phyloP scores from a whole-genome alignment of 1,140 invertebrate species.

The Trachymyrmex septentrionalis region DNA sequence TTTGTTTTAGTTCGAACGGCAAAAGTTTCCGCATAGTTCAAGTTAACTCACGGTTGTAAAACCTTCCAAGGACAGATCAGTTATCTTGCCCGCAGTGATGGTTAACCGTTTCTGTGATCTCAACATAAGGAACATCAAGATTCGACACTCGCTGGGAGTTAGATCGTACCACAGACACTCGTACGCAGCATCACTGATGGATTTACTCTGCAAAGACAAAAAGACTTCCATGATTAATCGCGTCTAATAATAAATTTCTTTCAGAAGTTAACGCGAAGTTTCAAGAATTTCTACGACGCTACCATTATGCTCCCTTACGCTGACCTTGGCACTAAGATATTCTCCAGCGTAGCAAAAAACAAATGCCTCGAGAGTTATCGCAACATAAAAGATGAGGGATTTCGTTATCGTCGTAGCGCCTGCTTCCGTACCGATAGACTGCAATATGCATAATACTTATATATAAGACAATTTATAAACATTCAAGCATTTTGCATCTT shows the following conservation, averaged over 20 bases:
- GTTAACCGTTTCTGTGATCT: conserved; percentile 64
- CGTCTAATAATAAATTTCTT: conserved; percentile 4
- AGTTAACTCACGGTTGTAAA: conserved; percentile 52
- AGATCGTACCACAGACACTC: conserved; percentile 60
- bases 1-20: background rate
- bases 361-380: conserved; percentile 62
- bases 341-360: conserved; percentile 66
- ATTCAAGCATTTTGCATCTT: background rate
- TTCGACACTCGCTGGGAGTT: conserved; percentile 43
- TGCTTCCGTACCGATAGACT: conserved; percentile 56
- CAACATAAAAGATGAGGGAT: conserved; percentile 52
- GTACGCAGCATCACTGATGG: conserved; percentile 55
- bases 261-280: background rate
- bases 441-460: background rate
- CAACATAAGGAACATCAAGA: conserved; percentile 53
- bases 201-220: conserved; percentile 54
- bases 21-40: background rate
- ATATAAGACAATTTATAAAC: background rate
- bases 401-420: conserved; percentile 53
- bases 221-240: conserved; percentile 20
- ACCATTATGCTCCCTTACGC: conserved; percentile 34
- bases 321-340: conserved; percentile 62
- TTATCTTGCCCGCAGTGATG: conserved; percentile 63
- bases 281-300: conserved; percentile 43
- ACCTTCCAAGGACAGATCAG: conserved; percentile 58